Base-by-base conservation (phyloP, 23 tunicate species). In the Aplidium turbinatum region DNA sequence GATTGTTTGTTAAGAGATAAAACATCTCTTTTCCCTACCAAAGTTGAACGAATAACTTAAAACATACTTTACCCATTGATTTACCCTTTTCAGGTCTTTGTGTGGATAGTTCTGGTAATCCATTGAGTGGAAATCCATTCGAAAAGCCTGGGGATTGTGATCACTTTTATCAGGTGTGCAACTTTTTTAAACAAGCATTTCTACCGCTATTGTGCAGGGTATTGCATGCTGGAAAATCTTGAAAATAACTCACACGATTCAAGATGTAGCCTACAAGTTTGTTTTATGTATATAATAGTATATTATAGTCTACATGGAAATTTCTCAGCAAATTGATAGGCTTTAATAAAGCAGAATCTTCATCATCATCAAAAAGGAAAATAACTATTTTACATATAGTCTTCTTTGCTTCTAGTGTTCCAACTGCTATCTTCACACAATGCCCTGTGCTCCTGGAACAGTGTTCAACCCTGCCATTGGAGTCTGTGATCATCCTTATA, bases 401-500 rank as follows among this genome's bases (percentile, higher is more conserved):
- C n/a, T 55, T 11, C 13, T 55, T 55, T 13, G 13, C 22, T 13
- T 13, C 6, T 30, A 70, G 76, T 70, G 76, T 48, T 70, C 58
- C 4, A 70, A 70, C 27, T 58, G 76, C 4, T 70, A 47, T 31
- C 48, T 63, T 2, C 33, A 78, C 64, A 48, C 30, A 11, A 58
- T 78, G 64, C 72, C 66, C 22, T 76, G 82, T 45, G 68, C 82
- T 22, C 46, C 66, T 62, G 82, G 82, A 36, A 38, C 65, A 4
- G 84, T 35, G 2, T 78, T 65, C 64, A 78, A 78, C 46, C 84
- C 84, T 31, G 84, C 56, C 11, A 47, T 33, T 18, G 70, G 76
- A 9, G 87, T 81, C 9, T 81, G 87, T 62, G 87, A 81, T 53
- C 60, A 72, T 72, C 87, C 87, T 27, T 72, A 53, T 55, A 81